phyloP scores from a whole-genome alignment of 2,888 invertebrate genomes.

The Drosophila cracens region DNA sequence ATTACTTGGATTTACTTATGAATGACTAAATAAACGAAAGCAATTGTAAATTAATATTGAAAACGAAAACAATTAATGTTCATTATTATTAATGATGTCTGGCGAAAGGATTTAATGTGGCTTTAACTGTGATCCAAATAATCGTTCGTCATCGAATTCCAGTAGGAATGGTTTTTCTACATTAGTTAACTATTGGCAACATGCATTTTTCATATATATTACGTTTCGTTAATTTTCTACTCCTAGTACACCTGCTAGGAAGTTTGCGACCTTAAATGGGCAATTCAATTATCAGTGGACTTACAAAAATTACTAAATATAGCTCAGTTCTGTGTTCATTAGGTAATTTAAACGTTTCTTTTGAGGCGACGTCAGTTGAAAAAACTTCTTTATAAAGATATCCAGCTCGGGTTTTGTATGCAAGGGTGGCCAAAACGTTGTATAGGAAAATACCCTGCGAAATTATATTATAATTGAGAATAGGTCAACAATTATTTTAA shows the following conservation, averaged over 20 bases:
- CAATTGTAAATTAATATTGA: conserved; percentile 3
- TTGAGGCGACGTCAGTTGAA: conserved; percentile 36
- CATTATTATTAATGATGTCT: background rate
- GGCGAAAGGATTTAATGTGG: background rate
- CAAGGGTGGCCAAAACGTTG: conserved; percentile 52
- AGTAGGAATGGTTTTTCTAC: background rate
- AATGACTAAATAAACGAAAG: conserved; percentile 12
- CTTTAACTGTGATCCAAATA: background rate
- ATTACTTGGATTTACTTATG: conserved; percentile 28
- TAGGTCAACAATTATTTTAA: background rate
- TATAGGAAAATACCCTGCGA: conserved; percentile 43
- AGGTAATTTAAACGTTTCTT: conserved; percentile 46
- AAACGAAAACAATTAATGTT: background rate
- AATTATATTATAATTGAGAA: background rate
- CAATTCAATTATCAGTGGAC: background rate
- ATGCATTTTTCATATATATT: background rate
- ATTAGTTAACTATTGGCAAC: background rate
- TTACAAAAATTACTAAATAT: conserved; percentile 11
- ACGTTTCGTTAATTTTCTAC: background rate
- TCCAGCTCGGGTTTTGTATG: conserved; percentile 52
- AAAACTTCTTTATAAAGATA: conserved; percentile 41
- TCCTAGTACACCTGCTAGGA: background rate
- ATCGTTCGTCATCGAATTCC: background rate
- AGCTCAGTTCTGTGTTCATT: conserved; percentile 41
- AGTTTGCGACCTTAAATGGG: background rate